These are phyloP conservation scores for Menura novaehollandiae DNA, from an alignment of 2,113 vertebrate genomes.

Conservation along the genomic window DNA sequence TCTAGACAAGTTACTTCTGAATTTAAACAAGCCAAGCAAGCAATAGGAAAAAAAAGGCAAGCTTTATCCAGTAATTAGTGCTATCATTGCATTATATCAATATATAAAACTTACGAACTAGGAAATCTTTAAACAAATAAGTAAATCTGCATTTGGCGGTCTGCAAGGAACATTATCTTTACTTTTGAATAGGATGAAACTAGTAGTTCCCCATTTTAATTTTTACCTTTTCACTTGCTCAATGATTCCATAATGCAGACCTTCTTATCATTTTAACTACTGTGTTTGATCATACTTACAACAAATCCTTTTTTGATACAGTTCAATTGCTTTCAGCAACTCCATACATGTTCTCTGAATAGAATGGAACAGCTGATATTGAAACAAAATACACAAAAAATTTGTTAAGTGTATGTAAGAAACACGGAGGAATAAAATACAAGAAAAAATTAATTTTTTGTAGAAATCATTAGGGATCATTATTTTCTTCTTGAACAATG, in stretches of 20 bases:
- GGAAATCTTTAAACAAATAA: background rate
- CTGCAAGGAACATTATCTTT: background rate
- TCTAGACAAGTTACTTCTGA: background rate
- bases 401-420: background rate
- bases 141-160: background rate
- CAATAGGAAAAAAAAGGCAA: background rate
- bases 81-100: background rate
- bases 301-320: conserved; percentile 95
- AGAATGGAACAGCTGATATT: conserved; percentile 91
- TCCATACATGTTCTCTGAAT: conserved; percentile 98
- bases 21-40: background rate
- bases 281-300: conserved; percentile 75
- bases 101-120: background rate
- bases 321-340: conserved; percentile 94
- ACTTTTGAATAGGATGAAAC: background rate
- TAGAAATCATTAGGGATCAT: background rate
- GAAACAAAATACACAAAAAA: background rate
- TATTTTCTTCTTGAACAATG: background rate
- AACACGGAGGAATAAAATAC: background rate
- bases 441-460: background rate
- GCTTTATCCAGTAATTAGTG: background rate
- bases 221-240: background rate
- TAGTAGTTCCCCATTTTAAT: background rate
- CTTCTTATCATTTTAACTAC: background rate
- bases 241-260: background rate